phyloP scores from a whole-genome alignment of 2,797 vertebrate genomes.

The Parauchenoglanis punctatus region DNA sequence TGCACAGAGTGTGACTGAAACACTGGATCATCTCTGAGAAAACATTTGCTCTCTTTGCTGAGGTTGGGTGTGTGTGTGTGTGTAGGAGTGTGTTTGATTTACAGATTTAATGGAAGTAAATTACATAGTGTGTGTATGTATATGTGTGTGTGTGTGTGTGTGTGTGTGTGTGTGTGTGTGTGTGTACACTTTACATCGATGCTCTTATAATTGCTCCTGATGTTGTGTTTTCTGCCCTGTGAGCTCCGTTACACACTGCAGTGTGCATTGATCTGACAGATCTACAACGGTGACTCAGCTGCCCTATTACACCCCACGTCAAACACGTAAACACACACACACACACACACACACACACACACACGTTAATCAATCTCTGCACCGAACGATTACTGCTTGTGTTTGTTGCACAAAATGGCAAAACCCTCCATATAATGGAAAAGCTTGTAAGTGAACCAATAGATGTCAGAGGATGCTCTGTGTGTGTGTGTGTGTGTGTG shows the following conservation, averaged over 20 bases:
- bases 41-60: neutral
- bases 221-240: slow-evolving; percentile 6
- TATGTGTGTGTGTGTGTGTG: neutral
- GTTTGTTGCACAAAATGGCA: slow-evolving; percentile 12
- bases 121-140: slow-evolving; percentile 11
- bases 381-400: slow-evolving; percentile 16
- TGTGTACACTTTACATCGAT: neutral
- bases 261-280: slow-evolving; percentile 30
- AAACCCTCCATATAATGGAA: neutral
- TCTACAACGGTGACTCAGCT: slow-evolving; percentile 5
- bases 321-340: slow-evolving; percentile 29
- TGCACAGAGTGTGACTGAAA: neutral
- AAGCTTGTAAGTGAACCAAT: neutral
- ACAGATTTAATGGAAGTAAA: no score
- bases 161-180: slow-evolving; percentile 12
- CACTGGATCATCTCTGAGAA: neutral
- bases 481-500: slow-evolving; percentile 16
- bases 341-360: slow-evolving; percentile 13
- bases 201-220: neutral
- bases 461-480: neutral
- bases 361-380: slow-evolving; percentile 31
- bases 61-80: neutral
- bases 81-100: neutral
- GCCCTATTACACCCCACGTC: slow-evolving; percentile 13
- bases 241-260: slow-evolving; percentile 2